Percentiles rank a stretch among this genome's conserved stretches.
Evolutionary conservation across 2,797 vertebrate species (phyloP).

Genomic region (Melanotaenia parkinsoni): DNA sequence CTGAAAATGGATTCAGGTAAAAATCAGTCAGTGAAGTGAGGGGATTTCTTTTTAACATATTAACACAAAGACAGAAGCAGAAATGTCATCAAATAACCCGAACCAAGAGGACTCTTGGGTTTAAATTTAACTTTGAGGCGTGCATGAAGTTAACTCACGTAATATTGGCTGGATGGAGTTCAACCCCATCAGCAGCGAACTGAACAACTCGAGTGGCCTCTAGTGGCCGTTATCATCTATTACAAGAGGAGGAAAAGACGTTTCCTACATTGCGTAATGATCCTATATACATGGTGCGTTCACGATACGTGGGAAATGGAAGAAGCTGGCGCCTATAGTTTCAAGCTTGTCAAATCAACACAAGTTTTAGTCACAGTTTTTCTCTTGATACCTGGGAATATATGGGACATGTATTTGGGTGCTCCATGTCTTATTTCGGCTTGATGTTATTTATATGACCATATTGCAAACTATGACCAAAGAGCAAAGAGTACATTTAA

Average conservation of each 20-base stretch:
- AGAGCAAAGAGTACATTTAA: too few species aligned
- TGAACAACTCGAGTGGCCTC: slow-evolving; percentile 56
- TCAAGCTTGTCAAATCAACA: too few species aligned
- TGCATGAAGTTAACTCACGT: neutral
- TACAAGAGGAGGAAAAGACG: slow-evolving; percentile 27
- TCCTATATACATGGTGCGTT: neutral
- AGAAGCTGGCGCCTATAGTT: too few species aligned
- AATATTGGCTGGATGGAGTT: neutral
- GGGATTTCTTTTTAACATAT: neutral
- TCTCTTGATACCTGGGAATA: too few species aligned
- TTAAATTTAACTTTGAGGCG: slow-evolving; percentile 17
- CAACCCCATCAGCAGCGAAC: neutral
- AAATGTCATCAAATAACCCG: neutral
- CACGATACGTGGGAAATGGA: too few species aligned
- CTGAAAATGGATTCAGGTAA: neutral
- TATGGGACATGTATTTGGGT: too few species aligned
- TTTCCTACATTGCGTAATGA: neutral
- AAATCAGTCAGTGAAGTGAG: neutral
- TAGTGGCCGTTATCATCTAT: slow-evolving; percentile 16
- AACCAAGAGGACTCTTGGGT: neutral
- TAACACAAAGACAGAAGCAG: neutral
- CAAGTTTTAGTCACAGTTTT: too few species aligned
- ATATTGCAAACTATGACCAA: too few species aligned
- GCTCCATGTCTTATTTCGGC: too few species aligned
- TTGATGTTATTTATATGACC: too few species aligned